phyloP scores from a whole-genome alignment of 2,888 invertebrate species.

The Polymixis lichenea region DNA sequence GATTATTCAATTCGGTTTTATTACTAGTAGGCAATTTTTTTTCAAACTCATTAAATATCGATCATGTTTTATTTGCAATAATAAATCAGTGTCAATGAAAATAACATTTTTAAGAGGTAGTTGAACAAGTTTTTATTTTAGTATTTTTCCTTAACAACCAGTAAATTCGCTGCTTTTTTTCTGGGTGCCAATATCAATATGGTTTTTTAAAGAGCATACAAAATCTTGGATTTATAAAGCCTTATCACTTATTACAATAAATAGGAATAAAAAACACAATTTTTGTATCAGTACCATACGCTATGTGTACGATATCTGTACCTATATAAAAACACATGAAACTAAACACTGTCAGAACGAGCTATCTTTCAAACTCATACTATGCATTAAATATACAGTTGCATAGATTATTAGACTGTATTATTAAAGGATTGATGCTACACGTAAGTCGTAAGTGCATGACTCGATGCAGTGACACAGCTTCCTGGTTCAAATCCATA shows the following conservation, averaged over 20 bases:
- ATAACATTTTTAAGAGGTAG: constrained; percentile 4
- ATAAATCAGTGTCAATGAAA: constrained; percentile 31
- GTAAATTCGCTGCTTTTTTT: not conserved
- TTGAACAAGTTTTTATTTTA: constrained; percentile 6
- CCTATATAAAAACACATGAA: not conserved
- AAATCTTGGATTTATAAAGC: not conserved
- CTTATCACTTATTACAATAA: not conserved
- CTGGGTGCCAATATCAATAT: not conserved
- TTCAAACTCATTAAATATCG: not conserved
- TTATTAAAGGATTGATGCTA: constrained; percentile 23
- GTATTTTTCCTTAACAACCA: constrained; percentile 7
- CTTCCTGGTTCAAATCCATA: constrained; percentile 29
- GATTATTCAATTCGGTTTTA: constrained; percentile 1
- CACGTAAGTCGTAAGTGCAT: constrained; percentile 21
- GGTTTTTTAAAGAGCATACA: not conserved
- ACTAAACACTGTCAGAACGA: not conserved
- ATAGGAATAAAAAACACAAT: not conserved
- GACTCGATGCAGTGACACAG: constrained; percentile 31
- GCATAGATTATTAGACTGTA: not conserved
- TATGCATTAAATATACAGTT: constrained; percentile 6
- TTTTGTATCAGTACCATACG: not conserved
- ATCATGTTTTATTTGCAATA: constrained; percentile 17
- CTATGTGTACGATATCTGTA: not conserved
- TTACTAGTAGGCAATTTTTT: not conserved
- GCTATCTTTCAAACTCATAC: constrained; percentile 10